Conservation (phyloP, 2,888 invertebrate species). For the Pycnomerus fuliginosus region DNA sequence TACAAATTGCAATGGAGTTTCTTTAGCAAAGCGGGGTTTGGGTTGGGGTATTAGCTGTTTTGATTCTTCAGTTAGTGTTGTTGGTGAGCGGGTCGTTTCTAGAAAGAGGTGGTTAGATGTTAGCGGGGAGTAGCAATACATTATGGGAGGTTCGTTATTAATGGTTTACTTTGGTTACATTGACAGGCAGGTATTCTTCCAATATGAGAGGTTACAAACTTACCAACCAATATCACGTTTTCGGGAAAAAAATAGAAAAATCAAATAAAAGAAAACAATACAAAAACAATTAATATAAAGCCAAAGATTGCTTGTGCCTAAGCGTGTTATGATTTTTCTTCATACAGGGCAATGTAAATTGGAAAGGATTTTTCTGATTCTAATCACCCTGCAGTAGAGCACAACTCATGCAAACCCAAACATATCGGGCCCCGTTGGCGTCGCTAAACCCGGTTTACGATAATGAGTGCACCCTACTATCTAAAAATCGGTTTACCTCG, state of each 20-base stretch:
- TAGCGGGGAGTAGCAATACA: slow-evolving; percentile 50
- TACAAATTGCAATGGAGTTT: slow-evolving; percentile 34
- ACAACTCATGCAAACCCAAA: slow-evolving; percentile 42
- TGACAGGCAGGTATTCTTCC: slow-evolving; percentile 38
- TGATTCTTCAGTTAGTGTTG: slow-evolving; percentile 45
- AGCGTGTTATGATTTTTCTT: slow-evolving; percentile 10
- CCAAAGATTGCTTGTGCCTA: slow-evolving; percentile 45
- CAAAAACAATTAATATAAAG: slow-evolving; percentile 34
- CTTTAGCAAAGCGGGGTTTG: slow-evolving; percentile 51
- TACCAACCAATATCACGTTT: too few species aligned
- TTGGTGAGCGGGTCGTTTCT: slow-evolving; percentile 51
- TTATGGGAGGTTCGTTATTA: slow-evolving; percentile 1
- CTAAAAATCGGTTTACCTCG: slow-evolving; percentile 4
- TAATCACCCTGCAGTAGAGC: slow-evolving; percentile 29
- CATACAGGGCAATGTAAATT: slow-evolving; percentile 9
- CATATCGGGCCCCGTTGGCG: slow-evolving; percentile 49
- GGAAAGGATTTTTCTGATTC: background rate
- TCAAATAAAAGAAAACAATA: slow-evolving; percentile 33
- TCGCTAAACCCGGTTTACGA: background rate
- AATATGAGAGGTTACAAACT: slow-evolving; percentile 20
- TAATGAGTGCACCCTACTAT: too few species aligned
- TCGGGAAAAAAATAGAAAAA: slow-evolving; percentile 20
- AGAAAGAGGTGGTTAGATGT: slow-evolving; percentile 52
- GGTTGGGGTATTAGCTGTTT: slow-evolving; percentile 53
- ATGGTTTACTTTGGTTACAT: slow-evolving; percentile 27